Conservation (phyloP, 2,113 vertebrate genomes). For the Nettapus auritus region DNA sequence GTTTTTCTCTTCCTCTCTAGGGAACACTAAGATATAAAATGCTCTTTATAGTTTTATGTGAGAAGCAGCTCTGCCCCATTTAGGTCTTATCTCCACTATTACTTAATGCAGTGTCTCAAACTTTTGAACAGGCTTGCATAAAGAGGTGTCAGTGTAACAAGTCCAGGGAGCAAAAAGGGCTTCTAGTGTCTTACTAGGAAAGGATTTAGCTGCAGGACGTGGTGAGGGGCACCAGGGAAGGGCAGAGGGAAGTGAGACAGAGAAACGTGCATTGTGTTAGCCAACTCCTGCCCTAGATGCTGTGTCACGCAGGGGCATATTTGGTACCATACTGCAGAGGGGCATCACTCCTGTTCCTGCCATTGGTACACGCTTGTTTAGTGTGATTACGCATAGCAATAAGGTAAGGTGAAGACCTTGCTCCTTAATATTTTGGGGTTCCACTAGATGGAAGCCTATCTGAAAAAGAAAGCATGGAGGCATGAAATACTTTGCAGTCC, state of each 20-base stretch:
- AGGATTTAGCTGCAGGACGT: background rate
- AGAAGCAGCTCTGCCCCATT: background rate
- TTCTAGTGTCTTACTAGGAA: background rate
- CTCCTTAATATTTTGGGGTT: background rate
- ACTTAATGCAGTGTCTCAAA: background rate
- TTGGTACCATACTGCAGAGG: background rate
- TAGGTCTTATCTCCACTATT: background rate
- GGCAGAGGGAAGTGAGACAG: background rate
- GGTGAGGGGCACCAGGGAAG: background rate
- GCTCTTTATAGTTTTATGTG: background rate
- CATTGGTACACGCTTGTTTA: background rate
- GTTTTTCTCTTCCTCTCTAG: background rate
- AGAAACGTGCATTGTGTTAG: background rate
- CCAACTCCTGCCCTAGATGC: background rate
- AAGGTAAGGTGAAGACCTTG: background rate
- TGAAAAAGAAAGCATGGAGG: background rate
- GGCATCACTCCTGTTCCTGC: background rate
- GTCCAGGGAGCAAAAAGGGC: background rate
- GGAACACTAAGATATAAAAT: background rate
- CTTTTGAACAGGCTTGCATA: background rate
- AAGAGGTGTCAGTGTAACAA: background rate
- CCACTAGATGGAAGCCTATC: background rate
- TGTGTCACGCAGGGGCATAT: background rate
- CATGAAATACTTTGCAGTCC: background rate
- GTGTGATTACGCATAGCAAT: background rate